Evolutionary conservation across 2,888 invertebrate species (phyloP).

Genomic region (Leptopilina drosophilae): DNA sequence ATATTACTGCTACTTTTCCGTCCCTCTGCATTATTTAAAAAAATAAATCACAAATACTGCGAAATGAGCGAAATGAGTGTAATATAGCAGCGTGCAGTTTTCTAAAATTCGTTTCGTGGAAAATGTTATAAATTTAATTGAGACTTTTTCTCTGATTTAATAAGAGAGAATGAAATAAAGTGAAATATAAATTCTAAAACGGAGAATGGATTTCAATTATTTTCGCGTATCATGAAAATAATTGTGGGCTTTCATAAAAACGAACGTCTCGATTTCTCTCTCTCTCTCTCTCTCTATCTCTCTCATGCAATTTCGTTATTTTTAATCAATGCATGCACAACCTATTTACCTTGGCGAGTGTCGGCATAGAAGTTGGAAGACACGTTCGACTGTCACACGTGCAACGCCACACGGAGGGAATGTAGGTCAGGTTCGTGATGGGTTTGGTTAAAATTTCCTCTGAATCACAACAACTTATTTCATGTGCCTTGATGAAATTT

Average conservation of each 20-base stretch:
- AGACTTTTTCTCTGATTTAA: neutral
- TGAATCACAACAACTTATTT: slow-evolving; percentile 24
- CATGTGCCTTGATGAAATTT: slow-evolving; percentile 24
- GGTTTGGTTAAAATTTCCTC: slow-evolving; percentile 37
- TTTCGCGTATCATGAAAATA: neutral
- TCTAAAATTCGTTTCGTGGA: neutral
- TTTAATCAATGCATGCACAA: slow-evolving; percentile 40
- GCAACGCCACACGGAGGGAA: slow-evolving; percentile 6
- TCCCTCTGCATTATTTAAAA: too few relatives aligned
- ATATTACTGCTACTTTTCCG: too few relatives aligned
- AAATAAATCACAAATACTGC: neutral
- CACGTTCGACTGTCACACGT: slow-evolving; percentile 40
- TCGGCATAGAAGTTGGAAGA: slow-evolving; percentile 32
- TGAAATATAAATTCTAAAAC: neutral
- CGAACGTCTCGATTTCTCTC: slow-evolving; percentile 4
- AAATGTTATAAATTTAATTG: neutral
- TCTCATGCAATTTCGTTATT: slow-evolving; percentile 38
- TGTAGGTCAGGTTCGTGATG: slow-evolving; percentile 42
- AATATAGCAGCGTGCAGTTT: neutral
- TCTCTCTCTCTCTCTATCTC: slow-evolving; percentile 1
- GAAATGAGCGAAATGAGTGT: too few relatives aligned
- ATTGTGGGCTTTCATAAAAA: slow-evolving; percentile 17
- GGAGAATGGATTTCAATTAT: slow-evolving; percentile 9
- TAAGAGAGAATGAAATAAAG: neutral
- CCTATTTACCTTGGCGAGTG: slow-evolving; percentile 40